Percentiles rank a stretch among this genome's conserved stretches.
Conservation (phyloP, 2,113 vertebrate genomes). For the Mastomys coucha region DNA sequence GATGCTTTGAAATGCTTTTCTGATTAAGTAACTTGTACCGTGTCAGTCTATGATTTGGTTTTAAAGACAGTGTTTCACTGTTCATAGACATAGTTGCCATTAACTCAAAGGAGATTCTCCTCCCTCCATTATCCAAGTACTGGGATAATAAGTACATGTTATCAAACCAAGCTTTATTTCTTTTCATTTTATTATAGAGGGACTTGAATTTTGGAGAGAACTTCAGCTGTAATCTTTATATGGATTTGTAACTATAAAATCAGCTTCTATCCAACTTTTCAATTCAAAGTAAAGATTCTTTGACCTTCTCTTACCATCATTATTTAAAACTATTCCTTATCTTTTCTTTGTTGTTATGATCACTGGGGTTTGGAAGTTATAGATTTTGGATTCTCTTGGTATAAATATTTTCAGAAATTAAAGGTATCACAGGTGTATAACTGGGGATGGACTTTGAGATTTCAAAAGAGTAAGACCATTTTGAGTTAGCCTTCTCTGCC, state of each 20-base stretch:
- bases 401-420: constrained; percentile 39
- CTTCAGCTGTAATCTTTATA: neutral
- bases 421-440: neutral
- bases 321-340: neutral
- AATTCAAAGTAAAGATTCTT: constrained; percentile 59
- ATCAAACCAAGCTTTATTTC: neutral
- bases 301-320: neutral
- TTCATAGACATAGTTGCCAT: neutral
- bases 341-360: neutral
- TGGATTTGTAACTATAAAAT: neutral
- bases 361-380: neutral
- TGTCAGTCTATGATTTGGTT: neutral
- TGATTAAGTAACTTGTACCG: neutral
- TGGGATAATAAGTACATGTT: neutral
- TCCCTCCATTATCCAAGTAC: neutral
- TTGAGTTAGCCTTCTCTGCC: neutral
- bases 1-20: neutral
- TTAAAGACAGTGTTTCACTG: neutral
- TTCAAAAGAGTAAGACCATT: neutral
- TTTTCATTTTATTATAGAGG: neutral
- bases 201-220: neutral
- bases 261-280: neutral
- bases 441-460: neutral
- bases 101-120: neutral
- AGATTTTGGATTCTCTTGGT: neutral